phyloP scores from a whole-genome alignment of 2,888 invertebrate species.

The Lysandra coridon region DNA sequence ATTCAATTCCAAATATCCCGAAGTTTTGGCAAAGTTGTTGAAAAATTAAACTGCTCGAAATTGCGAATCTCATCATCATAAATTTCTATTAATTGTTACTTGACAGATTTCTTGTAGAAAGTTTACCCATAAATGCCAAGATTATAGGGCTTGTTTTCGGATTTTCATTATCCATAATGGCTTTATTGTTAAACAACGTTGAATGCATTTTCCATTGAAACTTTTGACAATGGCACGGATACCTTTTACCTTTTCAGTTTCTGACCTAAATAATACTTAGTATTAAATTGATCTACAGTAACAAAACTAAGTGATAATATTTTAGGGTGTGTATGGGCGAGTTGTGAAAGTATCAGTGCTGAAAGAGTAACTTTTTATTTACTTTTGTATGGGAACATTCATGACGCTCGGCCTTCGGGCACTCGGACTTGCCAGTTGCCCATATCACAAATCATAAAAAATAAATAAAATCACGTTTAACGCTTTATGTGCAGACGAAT shows the following conservation, averaged over 20 bases:
- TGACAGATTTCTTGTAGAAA: conserved; percentile 1
- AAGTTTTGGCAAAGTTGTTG: neutral
- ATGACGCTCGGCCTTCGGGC: no score
- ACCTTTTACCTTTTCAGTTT: neutral
- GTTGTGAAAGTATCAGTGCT: no score
- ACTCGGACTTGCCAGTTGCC: no score
- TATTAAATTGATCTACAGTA: neutral
- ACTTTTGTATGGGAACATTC: no score
- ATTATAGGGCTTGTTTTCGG: neutral
- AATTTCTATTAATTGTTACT: conserved; percentile 15
- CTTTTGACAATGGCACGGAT: neutral
- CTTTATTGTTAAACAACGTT: conserved; percentile 15
- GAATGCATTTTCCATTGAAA: conserved; percentile 3
- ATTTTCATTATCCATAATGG: conserved; percentile 10
- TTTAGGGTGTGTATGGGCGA: neutral
- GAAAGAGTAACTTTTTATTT: no score
- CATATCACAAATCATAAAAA: no score
- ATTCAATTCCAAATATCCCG: conserved; percentile 9
- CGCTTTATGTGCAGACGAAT: no score
- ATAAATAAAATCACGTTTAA: no score
- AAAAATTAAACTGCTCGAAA: conserved; percentile 25
- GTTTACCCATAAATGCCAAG: neutral
- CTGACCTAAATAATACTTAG: neutral
- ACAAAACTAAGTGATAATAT: neutral
- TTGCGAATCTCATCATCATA: neutral